These are phyloP conservation scores for Eilema griseolum DNA, from an alignment of 2,888 invertebrate species.

Conservation along the genomic window DNA sequence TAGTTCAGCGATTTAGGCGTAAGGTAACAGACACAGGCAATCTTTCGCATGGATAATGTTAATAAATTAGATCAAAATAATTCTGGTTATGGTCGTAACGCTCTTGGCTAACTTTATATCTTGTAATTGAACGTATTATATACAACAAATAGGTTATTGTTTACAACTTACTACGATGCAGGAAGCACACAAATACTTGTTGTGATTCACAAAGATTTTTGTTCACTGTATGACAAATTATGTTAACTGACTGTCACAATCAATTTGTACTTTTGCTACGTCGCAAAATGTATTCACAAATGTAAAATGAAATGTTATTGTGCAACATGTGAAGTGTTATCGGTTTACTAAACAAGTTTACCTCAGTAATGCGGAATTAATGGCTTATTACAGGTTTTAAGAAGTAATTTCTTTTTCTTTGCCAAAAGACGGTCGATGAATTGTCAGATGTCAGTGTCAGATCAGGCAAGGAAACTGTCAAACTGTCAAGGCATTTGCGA, in stretches of 20 bases:
- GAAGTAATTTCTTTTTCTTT: constrained; percentile 46
- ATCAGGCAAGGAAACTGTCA: constrained; percentile 22
- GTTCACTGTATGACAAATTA: constrained; percentile 30
- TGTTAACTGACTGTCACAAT: constrained; percentile 32
- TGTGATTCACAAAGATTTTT: constrained; percentile 47
- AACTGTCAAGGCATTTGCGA: constrained; percentile 20
- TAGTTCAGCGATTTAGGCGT: background rate
- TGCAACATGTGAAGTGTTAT: constrained; percentile 48
- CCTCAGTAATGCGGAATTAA: constrained; percentile 55
- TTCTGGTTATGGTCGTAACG: background rate
- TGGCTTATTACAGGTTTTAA: constrained; percentile 51
- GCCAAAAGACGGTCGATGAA: constrained; percentile 47
- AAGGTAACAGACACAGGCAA: background rate
- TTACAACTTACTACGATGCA: constrained; percentile 43
- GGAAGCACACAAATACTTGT: constrained; percentile 39
- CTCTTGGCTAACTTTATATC: background rate
- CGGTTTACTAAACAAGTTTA: constrained; percentile 58
- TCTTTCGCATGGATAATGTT: background rate
- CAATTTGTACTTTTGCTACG: constrained; percentile 21
- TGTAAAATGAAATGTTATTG: constrained; percentile 35
- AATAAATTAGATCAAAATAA: background rate
- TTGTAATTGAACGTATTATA: background rate
- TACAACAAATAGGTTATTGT: constrained; percentile 22
- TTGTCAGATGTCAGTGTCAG: constrained; percentile 41
- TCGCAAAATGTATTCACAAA: constrained; percentile 24